A percentile compares a stretch with the other conserved stretches of the same genome.
Conservation (phyloP, 2,113 vertebrate species). For the Argyrosomus japonicus region DNA sequence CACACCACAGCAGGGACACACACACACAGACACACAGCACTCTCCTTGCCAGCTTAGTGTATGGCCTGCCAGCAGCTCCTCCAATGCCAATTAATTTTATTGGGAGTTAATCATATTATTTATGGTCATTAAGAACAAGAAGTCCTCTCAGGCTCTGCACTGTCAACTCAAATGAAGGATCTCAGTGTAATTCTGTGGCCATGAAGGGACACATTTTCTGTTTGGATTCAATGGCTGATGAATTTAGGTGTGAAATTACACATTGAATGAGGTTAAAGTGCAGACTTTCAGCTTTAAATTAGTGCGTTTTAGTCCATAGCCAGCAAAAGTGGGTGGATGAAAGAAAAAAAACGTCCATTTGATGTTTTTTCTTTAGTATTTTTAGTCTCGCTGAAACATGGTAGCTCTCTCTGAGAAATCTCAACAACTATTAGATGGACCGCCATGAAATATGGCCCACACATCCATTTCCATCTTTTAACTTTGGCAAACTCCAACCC, state of each 20-base stretch:
- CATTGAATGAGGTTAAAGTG: conserved; percentile 17
- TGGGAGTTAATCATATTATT: conserved; percentile 75
- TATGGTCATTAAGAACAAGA: conserved; percentile 71
- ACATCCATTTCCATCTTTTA: background rate
- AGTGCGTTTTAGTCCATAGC: background rate
- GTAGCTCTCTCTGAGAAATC: background rate
- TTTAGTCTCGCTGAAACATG: too few species aligned
- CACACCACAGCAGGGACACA: conserved; percentile 61
- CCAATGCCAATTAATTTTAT: conserved; percentile 69
- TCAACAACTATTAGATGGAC: background rate
- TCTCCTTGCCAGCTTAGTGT: conserved; percentile 59
- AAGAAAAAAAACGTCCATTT: background rate
- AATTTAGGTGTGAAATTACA: conserved; percentile 51
- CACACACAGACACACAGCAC: conserved; percentile 9
- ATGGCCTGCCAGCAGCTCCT: conserved; percentile 64
- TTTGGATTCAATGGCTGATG: conserved; percentile 16
- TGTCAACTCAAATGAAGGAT: conserved; percentile 44
- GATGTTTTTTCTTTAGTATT: background rate
- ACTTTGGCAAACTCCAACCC: background rate
- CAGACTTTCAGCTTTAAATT: conserved; percentile 17
- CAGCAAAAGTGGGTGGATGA: background rate
- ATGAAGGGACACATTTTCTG: conserved; percentile 17
- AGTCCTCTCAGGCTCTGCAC: conserved; percentile 47
- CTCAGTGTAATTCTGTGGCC: conserved; percentile 4
- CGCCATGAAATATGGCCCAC: background rate